Evolutionary conservation across 2,113 vertebrate genomes (phyloP).

Genomic region (Trematomus loennbergii): DNA sequence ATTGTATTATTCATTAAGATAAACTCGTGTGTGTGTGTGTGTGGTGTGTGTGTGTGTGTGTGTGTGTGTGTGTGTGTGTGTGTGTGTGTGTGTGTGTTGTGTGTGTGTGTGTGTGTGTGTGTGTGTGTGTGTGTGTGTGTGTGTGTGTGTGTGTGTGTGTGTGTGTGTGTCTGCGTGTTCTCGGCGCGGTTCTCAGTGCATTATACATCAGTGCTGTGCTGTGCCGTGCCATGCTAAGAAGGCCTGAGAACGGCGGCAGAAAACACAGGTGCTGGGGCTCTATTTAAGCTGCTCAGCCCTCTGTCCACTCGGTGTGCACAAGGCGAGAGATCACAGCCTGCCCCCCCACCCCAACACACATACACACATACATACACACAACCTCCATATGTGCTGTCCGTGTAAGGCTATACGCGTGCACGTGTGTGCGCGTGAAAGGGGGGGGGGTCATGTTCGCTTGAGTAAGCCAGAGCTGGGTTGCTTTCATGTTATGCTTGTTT

Average conservation of each 20-base stretch:
- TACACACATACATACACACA: slow-evolving; percentile 28
- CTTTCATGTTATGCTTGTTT: slow-evolving; percentile 83
- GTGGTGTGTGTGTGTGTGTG: no score
- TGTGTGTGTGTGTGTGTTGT: no score
- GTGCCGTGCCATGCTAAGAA: slow-evolving; percentile 61
- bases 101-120: neutral
- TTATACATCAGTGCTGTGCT: slow-evolving; percentile 35
- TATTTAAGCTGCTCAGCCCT: slow-evolving; percentile 80
- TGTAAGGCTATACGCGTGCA: slow-evolving; percentile 36
- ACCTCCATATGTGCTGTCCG: slow-evolving; percentile 54
- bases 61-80: no score
- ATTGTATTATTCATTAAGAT: slow-evolving; percentile 16
- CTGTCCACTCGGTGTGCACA: slow-evolving; percentile 81
- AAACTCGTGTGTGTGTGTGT: slow-evolving; percentile 9
- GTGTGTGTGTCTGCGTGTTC: slow-evolving; percentile 12
- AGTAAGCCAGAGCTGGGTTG: slow-evolving; percentile 75
- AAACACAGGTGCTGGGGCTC: slow-evolving; percentile 81
- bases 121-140: neutral
- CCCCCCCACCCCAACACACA: slow-evolving; percentile 23
- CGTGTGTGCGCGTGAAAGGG: slow-evolving; percentile 18
- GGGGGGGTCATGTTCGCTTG: slow-evolving; percentile 61
- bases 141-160: neutral
- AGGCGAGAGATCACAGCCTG: slow-evolving; percentile 82
- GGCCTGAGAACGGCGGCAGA: slow-evolving; percentile 78
- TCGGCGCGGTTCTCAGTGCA: slow-evolving; percentile 8